Conservation (phyloP, 2,888 invertebrate genomes). For the Melinaea menophilus region DNA sequence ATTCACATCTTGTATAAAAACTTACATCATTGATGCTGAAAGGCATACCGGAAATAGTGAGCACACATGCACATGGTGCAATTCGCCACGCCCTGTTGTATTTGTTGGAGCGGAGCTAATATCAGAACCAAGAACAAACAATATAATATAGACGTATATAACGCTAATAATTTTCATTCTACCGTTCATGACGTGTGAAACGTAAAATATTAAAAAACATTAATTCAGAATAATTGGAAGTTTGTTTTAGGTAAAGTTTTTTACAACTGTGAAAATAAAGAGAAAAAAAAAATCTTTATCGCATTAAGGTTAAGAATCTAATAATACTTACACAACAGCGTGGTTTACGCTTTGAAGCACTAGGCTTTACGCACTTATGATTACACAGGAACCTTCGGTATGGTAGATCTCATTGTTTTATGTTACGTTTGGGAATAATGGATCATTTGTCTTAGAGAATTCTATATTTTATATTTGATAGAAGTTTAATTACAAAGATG, state of each 20-base stretch:
- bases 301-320: no score
- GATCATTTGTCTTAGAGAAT: background rate
- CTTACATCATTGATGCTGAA: background rate
- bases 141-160: slow-evolving; percentile 10
- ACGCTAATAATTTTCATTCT: slow-evolving; percentile 1
- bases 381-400: slow-evolving; percentile 84
- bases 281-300: slow-evolving; percentile 46
- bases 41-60: slow-evolving; percentile 3
- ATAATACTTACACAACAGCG: no score
- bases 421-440: slow-evolving; percentile 6
- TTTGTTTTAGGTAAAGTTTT: no score
- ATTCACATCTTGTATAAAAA: background rate
- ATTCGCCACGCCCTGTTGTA: slow-evolving; percentile 13
- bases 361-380: no score
- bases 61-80: slow-evolving; percentile 15
- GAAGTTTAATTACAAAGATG: no score
- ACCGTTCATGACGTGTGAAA: background rate
- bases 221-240: background rate
- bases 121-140: slow-evolving; percentile 1
- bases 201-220: background rate
- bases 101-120: slow-evolving; percentile 19
- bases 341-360: slow-evolving; percentile 39
- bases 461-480: no score
- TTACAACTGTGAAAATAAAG: no score
- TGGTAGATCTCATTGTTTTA: slow-evolving; percentile 92